phyloP scores from a whole-genome alignment of 1,140 invertebrate genomes.

The Ephestia elutella region DNA sequence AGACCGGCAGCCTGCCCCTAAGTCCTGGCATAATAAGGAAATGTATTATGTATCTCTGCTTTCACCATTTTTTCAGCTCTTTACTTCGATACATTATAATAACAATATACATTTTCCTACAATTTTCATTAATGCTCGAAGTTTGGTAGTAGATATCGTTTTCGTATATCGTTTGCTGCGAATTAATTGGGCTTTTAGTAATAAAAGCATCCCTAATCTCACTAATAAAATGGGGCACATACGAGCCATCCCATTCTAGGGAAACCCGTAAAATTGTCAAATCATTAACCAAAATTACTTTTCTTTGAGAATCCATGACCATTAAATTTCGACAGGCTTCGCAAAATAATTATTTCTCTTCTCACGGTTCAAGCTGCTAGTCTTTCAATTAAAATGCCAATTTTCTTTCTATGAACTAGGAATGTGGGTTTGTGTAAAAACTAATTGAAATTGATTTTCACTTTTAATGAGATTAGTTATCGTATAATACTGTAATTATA shows the following conservation, averaged over 20 bases:
- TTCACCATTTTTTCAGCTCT: background rate
- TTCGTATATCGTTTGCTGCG: no score
- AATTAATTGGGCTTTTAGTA: conserved; percentile 38
- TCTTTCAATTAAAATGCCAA: no score
- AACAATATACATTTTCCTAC: background rate
- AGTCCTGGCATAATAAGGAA: background rate
- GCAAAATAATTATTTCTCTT: background rate
- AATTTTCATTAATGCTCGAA: background rate
- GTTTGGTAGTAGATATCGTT: background rate
- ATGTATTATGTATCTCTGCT: background rate
- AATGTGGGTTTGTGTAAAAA: background rate
- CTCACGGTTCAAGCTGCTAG: background rate
- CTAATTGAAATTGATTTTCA: background rate
- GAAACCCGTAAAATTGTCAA: conserved; percentile 47
- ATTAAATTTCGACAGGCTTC: background rate
- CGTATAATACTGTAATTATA: background rate
- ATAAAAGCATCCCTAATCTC: conserved; percentile 42
- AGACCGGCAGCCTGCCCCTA: background rate
- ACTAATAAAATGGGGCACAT: conserved; percentile 38
- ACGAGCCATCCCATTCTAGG: conserved; percentile 28
- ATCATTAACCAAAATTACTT: conserved; percentile 48
- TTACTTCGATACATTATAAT: background rate
- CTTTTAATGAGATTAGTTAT: background rate
- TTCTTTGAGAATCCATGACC: background rate
- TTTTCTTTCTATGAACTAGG: no score